phyloP scores from a whole-genome alignment of 2,797 vertebrate genomes.

The Moxostoma hubbsi region DNA sequence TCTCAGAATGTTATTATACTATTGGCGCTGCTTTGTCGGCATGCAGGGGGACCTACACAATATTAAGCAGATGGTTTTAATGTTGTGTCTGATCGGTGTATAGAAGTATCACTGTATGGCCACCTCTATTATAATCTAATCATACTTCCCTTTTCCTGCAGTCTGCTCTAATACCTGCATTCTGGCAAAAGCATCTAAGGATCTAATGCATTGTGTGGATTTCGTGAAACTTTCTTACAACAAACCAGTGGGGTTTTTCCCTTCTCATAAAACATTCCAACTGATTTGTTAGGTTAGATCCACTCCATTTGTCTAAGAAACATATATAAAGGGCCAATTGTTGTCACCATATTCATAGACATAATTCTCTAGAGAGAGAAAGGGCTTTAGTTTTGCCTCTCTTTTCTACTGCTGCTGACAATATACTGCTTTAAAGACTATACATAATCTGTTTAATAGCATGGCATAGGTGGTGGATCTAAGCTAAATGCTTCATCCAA shows the following conservation, averaged over 20 bases:
- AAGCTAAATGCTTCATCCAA: slow-evolving; percentile 40
- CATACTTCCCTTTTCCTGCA: slow-evolving; percentile 33
- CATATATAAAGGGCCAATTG: slow-evolving; percentile 45
- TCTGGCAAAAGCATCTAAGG: slow-evolving; percentile 32
- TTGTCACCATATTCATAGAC: slow-evolving; percentile 22
- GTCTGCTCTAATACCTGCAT: background rate
- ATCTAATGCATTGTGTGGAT: slow-evolving; percentile 18
- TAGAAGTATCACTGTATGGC: slow-evolving; percentile 27
- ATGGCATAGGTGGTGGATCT: slow-evolving; percentile 35
- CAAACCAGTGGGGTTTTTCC: slow-evolving; percentile 30
- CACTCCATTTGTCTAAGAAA: slow-evolving; percentile 29
- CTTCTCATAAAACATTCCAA: slow-evolving; percentile 20
- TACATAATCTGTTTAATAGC: slow-evolving; percentile 21
- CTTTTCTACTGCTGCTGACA: slow-evolving; percentile 54
- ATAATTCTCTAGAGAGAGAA: slow-evolving; percentile 43
- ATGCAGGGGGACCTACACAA: too few relatives aligned
- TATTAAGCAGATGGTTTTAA: too few relatives aligned
- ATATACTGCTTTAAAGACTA: slow-evolving; percentile 33
- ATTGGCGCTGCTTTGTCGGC: too few relatives aligned
- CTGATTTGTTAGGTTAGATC: slow-evolving; percentile 26
- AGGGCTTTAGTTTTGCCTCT: slow-evolving; percentile 29
- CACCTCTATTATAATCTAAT: slow-evolving; percentile 4
- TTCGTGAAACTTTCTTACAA: background rate
- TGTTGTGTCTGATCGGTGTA: too few relatives aligned
- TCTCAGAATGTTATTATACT: too few relatives aligned